Base-by-base conservation (phyloP, 2,888 invertebrate genomes). In the Furcula furcula region DNA sequence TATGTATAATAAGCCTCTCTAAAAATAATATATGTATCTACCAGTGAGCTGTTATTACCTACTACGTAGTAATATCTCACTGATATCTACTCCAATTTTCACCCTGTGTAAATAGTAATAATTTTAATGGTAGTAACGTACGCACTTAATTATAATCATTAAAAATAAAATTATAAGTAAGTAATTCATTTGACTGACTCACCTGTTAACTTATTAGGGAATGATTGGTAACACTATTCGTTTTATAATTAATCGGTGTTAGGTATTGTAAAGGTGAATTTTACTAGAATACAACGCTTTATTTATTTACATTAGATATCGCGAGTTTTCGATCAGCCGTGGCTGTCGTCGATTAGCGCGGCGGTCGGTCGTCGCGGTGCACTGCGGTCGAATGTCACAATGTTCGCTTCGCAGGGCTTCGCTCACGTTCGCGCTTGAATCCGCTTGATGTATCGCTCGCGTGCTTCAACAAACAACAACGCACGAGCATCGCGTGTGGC, bases 341-440 rank as follows among this genome's bases (percentile, higher is more conserved):
- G 55, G 84, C 84, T 77, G 86, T 84, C 84, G 85, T 84, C 78
- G 82, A 44, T 48, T 57, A 57, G 65, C 65, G 70, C 70, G 72
- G 74, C 77, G 77, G 69, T 78, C 76, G 77, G 55, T 74, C 73
- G 68, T 79, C 76, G 85, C 85, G 75, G 77, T 80, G 82, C 79
- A 87, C 87, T 85, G 84, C 86, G 86, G 85, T 86, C 87, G 85
- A 84, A 80, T 82, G 77, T 55, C n/a, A n/a, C n/a, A n/a, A n/a
- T n/a, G n/a, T n/a, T n/a, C n/a, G n/a, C n/a, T n/a, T n/a, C n/a
- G n/a, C n/a, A n/a, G n/a, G n/a, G n/a, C n/a, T n/a, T n/a, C n/a
- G n/a, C n/a, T n/a, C n/a, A n/a, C n/a, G 35, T 49, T 50, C 41
- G 47, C 40, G 48, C 44, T 45, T n/a, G n/a, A n/a, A n/a, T n/a